A percentile compares a stretch with the other conserved stretches of the same genome.
phyloP scores from a whole-genome alignment of 1,140 invertebrate genomes.

The Eulimnadia texana region DNA sequence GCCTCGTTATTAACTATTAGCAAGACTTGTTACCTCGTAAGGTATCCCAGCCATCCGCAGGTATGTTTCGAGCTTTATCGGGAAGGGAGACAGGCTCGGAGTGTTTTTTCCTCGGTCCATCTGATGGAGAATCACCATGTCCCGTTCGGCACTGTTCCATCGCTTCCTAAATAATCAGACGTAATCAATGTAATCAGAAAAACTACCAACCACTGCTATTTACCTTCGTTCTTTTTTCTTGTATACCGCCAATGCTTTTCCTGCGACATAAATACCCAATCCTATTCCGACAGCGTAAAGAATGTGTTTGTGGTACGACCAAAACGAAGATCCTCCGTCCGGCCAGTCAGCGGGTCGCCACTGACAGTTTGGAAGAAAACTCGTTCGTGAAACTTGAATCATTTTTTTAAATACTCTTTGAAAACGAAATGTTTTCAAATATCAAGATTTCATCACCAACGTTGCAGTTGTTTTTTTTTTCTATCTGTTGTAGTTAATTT shows the following conservation, averaged over 20 bases:
- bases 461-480: neutral
- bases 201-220: neutral
- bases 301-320: neutral
- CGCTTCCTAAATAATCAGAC: conserved; percentile 13
- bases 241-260: neutral
- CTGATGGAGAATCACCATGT: conserved; percentile 21
- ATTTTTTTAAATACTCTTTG: neutral
- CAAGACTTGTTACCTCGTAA: conserved; percentile 20
- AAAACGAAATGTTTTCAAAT: neutral
- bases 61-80: conserved; percentile 24
- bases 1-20: neutral
- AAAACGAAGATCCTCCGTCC: neutral
- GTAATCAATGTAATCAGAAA: neutral
- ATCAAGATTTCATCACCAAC: neutral
- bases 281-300: neutral
- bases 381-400: neutral
- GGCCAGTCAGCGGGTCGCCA: neutral
- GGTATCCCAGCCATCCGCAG: conserved; percentile 23
- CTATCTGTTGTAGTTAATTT: neutral
- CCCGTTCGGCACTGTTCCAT: conserved; percentile 17
- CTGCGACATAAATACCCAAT: conserved; percentile 3
- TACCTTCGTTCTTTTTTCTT: conserved; percentile 2
- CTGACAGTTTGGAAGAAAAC: neutral
- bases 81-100: conserved; percentile 24
- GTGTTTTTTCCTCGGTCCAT: conserved; percentile 15